A percentile compares a stretch with the other conserved stretches of the same genome.
Conservation (phyloP, 2,888 invertebrate genomes). For the Pammene aurita region DNA sequence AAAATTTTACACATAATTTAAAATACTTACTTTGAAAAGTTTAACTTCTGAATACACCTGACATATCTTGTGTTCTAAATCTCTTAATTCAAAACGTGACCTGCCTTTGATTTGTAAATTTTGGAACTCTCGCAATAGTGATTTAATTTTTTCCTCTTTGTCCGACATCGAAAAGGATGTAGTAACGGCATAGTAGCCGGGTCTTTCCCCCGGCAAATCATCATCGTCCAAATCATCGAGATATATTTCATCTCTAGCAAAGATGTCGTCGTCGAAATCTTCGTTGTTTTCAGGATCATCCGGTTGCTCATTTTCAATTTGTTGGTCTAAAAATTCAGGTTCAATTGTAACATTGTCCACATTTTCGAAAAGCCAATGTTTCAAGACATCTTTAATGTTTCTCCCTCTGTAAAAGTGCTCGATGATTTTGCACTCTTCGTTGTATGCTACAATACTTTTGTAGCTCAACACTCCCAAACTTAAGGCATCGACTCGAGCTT, state of each 20-base stretch:
- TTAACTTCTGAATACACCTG: constrained; percentile 48
- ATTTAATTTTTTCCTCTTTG: constrained; percentile 47
- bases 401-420: constrained; percentile 47
- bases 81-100: constrained; percentile 41
- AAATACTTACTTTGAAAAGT: constrained; percentile 57
- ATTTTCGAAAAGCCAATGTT: constrained; percentile 63
- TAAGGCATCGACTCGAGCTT: constrained; percentile 55
- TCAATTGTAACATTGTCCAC: constrained; percentile 27
- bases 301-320: constrained; percentile 44
- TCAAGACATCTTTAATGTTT: constrained; percentile 51
- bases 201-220: constrained; percentile 39
- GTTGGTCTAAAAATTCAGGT: constrained; percentile 18
- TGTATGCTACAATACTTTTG: constrained; percentile 43
- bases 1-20: no score
- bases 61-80: constrained; percentile 48
- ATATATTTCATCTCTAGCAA: constrained; percentile 49
- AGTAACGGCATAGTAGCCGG: constrained; percentile 37
- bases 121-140: constrained; percentile 45
- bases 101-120: not conserved
- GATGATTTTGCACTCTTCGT: constrained; percentile 49
- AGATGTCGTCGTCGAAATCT: constrained; percentile 48
- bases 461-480: constrained; percentile 57
- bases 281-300: constrained; percentile 44
- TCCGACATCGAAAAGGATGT: constrained; percentile 53
- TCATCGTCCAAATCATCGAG: constrained; percentile 56